Percentiles rank a stretch among this genome's conserved stretches.
Evolutionary conservation across 2,797 vertebrate species (phyloP).

Genomic region (Notolepis coatsorum): DNA sequence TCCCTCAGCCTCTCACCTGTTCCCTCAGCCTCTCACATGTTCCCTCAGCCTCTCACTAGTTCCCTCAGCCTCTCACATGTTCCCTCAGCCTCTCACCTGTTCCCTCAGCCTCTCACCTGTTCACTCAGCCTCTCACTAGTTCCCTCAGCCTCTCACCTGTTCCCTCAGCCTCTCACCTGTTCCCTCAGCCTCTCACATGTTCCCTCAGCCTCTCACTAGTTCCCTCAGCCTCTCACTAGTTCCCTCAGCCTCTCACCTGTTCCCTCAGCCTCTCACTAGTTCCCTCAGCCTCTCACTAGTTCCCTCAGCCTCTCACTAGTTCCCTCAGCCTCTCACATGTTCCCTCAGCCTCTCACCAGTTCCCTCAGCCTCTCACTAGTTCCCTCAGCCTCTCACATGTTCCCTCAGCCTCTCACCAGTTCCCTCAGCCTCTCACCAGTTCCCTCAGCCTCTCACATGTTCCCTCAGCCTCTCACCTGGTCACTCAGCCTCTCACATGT

Average conservation of each 20-base stretch:
- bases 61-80: conserved; percentile 88
- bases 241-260: conserved; percentile 81
- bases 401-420: conserved; percentile 81
- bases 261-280: conserved; percentile 88
- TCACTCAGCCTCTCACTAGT: conserved; percentile 81
- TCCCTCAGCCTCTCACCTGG: conserved; percentile 88
- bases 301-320: conserved; percentile 88
- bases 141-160: conserved; percentile 88
- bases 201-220: conserved; percentile 81
- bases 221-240: conserved; percentile 88
- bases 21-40: conserved; percentile 88
- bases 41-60: conserved; percentile 81
- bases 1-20: conserved; percentile 81
- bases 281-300: conserved; percentile 81
- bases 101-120: conserved; percentile 88
- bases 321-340: conserved; percentile 81
- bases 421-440: conserved; percentile 88
- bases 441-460: conserved; percentile 81
- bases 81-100: conserved; percentile 81
- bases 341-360: conserved; percentile 88
- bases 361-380: conserved; percentile 81
- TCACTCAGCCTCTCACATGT: conserved; percentile 81
- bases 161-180: conserved; percentile 81
- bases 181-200: conserved; percentile 88
- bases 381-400: conserved; percentile 88